Conservation (phyloP, 1,140 invertebrate species). For the Atopsyche davidsoni region DNA sequence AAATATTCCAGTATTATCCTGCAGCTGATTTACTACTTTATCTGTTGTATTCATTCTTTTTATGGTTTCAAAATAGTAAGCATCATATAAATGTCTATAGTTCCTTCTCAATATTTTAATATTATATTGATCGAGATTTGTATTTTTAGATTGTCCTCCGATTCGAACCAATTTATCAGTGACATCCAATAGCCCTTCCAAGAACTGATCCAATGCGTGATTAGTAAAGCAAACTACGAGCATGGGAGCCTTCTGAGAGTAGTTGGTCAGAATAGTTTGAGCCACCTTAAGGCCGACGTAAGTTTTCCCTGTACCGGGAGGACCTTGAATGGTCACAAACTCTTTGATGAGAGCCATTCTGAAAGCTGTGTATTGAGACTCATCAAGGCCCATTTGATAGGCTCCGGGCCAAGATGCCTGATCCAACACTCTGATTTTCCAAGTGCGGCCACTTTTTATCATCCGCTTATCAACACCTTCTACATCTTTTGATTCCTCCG, state of each 20-base stretch:
- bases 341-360: conserved; percentile 55
- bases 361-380: conserved; percentile 55
- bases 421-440: conserved; percentile 15
- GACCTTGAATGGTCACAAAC: conserved; percentile 71
- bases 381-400: conserved; percentile 45
- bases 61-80: too few relatives aligned
- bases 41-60: too few relatives aligned
- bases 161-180: conserved; percentile 61
- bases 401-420: conserved; percentile 39
- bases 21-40: too few relatives aligned
- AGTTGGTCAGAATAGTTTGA: conserved; percentile 52
- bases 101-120: too few relatives aligned
- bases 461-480: conserved; percentile 17
- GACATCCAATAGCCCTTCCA: conserved; percentile 59
- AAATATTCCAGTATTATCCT: too few relatives aligned
- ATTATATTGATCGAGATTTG: conserved; percentile 48
- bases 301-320: conserved; percentile 78
- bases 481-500: too few relatives aligned
- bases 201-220: conserved; percentile 83
- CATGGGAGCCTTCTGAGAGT: conserved; percentile 47
- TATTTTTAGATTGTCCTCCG: conserved; percentile 62
- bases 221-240: conserved; percentile 81
- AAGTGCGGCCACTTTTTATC: not conserved
- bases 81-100: too few relatives aligned
- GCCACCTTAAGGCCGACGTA: conserved; percentile 65